Evolutionary conservation across 2,888 invertebrate genomes (phyloP).

Genomic region (Antheraea yamamai): DNA sequence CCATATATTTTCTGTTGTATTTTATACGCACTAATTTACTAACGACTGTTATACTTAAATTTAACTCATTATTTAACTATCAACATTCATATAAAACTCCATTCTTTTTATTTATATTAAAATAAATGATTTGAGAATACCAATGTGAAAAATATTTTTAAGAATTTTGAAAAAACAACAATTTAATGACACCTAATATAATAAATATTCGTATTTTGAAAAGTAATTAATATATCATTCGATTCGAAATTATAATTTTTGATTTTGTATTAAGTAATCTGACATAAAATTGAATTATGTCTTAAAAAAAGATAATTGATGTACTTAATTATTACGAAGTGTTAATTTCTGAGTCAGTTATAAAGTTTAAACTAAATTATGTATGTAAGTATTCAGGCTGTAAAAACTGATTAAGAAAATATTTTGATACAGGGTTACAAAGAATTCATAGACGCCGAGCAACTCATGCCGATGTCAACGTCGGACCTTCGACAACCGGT

Average conservation of each 20-base stretch:
- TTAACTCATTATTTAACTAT: no score
- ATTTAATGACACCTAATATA: no score
- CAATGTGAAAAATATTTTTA: no score
- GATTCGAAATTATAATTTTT: background rate
- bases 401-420: background rate
- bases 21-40: background rate
- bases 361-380: background rate
- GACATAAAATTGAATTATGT: background rate
- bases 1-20: background rate
- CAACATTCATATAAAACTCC: no score
- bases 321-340: background rate
- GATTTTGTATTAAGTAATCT: background rate
- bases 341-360: background rate
- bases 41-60: background rate
- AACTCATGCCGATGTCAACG: slow-evolving; percentile 92
- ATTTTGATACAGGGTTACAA: slow-evolving; percentile 87
- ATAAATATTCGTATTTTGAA: no score
- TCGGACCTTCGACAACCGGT: slow-evolving; percentile 92
- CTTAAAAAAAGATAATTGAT: background rate
- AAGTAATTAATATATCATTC: no score
- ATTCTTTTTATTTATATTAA: no score
- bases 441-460: slow-evolving; percentile 95
- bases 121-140: no score
- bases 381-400: background rate
- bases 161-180: no score